Evolutionary conservation across 1,140 invertebrate species (phyloP).

Genomic region (Ridgeia piscesae): DNA sequence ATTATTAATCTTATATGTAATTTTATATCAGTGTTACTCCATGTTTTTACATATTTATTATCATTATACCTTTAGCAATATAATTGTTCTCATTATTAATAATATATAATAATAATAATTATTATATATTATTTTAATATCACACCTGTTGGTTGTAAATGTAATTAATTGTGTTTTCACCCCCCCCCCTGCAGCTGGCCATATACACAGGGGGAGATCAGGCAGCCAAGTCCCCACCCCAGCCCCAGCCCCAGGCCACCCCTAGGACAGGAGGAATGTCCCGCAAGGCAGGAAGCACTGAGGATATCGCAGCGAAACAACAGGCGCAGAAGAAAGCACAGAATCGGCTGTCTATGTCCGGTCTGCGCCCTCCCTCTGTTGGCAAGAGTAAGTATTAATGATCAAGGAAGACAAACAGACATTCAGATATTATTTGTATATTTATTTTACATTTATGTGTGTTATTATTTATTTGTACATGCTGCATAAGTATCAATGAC

Average conservation of each 20-base stretch:
- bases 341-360: slow-evolving; percentile 17
- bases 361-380: slow-evolving; percentile 7
- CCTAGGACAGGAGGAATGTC: not conserved
- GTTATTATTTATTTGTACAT: not conserved
- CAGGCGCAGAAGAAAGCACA: slow-evolving; percentile 3
- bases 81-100: no score
- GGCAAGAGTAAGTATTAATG: slow-evolving; percentile 18
- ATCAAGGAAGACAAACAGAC: not conserved
- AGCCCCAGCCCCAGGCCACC: not conserved
- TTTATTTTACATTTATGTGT: not conserved
- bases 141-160: not conserved
- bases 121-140: not conserved
- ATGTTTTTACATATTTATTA: no score
- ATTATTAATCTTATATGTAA: no score
- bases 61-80: no score
- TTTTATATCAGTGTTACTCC: no score
- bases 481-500: no score
- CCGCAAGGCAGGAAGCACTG: not conserved
- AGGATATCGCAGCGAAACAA: slow-evolving; percentile 15
- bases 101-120: no score
- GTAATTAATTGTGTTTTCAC: not conserved
- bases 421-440: no score
- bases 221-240: not conserved
- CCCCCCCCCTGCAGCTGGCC: not conserved
- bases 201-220: not conserved